A percentile compares a stretch with the other conserved stretches of the same genome.
These are phyloP conservation scores for Ammodytes dubius DNA, from an alignment of 2,113 vertebrate genomes.

Conservation along the genomic window DNA sequence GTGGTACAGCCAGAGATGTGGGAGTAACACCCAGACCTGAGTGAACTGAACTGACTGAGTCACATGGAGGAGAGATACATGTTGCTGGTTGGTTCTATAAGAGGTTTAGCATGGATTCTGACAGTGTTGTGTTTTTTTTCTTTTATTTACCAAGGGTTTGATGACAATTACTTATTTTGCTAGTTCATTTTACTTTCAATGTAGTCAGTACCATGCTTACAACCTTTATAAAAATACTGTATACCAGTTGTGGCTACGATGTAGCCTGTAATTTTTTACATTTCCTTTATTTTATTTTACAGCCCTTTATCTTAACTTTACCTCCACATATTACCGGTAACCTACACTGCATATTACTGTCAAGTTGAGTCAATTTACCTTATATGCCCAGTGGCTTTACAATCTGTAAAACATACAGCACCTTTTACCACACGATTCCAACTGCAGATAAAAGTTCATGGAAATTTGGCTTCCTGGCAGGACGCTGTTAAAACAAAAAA, in stretches of 20 bases:
- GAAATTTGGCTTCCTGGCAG: slow-evolving; percentile 15
- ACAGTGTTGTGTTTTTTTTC: neutral
- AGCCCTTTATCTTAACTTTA: neutral
- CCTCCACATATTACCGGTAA: neutral
- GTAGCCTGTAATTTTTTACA: too few species aligned
- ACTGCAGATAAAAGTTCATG: neutral
- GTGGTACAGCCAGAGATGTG: neutral
- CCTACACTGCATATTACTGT: neutral
- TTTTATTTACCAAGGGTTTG: neutral
- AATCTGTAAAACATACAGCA: too few species aligned
- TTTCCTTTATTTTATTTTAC: neutral
- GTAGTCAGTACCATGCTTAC: neutral
- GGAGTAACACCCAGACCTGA: neutral
- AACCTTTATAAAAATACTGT: neutral
- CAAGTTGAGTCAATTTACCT: too few species aligned
- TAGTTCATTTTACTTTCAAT: neutral
- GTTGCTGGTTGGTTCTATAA: neutral
- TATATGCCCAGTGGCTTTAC: too few species aligned
- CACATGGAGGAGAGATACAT: neutral
- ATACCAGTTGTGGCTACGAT: neutral
- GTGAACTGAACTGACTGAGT: neutral
- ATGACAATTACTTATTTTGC: neutral
- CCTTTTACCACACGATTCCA: too few species aligned
- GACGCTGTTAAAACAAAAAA: neutral
- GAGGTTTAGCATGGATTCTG: neutral